phyloP scores from a whole-genome alignment of 1,140 invertebrate species.

The Pogonomyrmex californicus region DNA sequence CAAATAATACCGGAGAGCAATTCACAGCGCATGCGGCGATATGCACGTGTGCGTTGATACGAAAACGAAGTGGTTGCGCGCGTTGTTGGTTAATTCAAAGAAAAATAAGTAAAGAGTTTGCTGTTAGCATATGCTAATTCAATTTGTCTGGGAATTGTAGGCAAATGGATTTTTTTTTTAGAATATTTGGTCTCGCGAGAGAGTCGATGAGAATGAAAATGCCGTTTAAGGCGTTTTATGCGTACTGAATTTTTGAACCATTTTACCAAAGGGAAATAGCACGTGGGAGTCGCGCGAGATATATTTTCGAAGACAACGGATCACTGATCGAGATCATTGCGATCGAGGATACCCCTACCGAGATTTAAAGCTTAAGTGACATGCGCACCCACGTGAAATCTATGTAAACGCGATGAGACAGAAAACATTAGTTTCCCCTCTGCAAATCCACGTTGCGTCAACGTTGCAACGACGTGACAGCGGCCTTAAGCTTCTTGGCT shows the following conservation, averaged over 20 bases:
- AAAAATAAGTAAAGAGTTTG: conserved; percentile 17
- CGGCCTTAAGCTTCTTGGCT: conserved; percentile 43
- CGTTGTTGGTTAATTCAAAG: background rate
- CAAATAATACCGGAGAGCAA: conserved; percentile 16
- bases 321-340: conserved; percentile 16
- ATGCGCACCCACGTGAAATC: conserved; percentile 8
- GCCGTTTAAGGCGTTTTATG: background rate
- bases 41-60: background rate
- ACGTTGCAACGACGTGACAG: conserved; percentile 49
- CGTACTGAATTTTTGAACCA: background rate
- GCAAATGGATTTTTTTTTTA: conserved; percentile 7
- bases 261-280: background rate
- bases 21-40: background rate
- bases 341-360: background rate
- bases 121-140: conserved; percentile 31
- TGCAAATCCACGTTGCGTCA: conserved; percentile 47
- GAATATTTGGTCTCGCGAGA: background rate
- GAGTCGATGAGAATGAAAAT: conserved; percentile 15
- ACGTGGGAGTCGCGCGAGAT: background rate
- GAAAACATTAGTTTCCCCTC: conserved; percentile 57
- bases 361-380: conserved; percentile 12
- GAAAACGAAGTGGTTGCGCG: background rate
- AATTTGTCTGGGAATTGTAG: conserved; percentile 14
- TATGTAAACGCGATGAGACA: conserved; percentile 36
- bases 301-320: background rate